Evolutionary conservation across 2,797 vertebrate genomes (phyloP).

Genomic region (Triplophysa yarkandensis): DNA sequence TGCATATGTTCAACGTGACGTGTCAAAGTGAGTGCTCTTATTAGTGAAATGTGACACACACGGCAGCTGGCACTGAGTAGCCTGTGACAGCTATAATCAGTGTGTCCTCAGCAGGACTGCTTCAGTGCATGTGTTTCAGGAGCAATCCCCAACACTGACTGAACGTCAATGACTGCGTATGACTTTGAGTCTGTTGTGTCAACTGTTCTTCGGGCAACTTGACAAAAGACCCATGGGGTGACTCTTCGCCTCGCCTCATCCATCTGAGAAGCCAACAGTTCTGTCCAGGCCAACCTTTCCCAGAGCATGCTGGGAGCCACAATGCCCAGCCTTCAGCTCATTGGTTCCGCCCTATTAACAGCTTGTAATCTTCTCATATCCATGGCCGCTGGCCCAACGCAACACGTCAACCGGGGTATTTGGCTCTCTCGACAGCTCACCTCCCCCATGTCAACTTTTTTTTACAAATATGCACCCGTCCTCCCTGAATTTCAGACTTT

Average conservation of each 20-base stretch:
- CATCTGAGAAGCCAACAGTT: conserved; percentile 80
- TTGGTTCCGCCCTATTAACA: conserved; percentile 99
- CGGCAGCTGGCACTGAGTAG: conserved; percentile 59
- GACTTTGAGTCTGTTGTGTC: conserved; percentile 49
- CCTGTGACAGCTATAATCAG: conserved; percentile 56
- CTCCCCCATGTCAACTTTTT: conserved; percentile 33
- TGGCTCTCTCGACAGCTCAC: conserved; percentile 42
- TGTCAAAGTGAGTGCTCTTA: conserved; percentile 57
- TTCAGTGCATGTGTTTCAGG: conserved; percentile 36
- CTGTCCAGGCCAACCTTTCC: conserved; percentile 85
- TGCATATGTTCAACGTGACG: conserved; percentile 39
- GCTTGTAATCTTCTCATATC: conserved; percentile 99
- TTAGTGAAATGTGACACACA: conserved; percentile 62
- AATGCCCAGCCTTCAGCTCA: conserved; percentile 80
- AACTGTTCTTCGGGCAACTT: conserved; percentile 44
- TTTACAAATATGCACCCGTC: conserved; percentile 32
- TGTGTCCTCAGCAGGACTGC: conserved; percentile 45
- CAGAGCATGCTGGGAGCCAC: conserved; percentile 84
- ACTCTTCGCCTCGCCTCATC: conserved; percentile 69
- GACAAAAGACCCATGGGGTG: conserved; percentile 70
- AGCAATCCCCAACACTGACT: conserved; percentile 62
- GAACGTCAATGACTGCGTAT: conserved; percentile 68
- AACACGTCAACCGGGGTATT: conserved; percentile 57
- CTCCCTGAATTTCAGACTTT: conserved; percentile 33
- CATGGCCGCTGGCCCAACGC: conserved; percentile 70